These are phyloP conservation scores for Tetramorium alpestre DNA, from an alignment of 1,140 invertebrate genomes.

Conservation along the genomic window DNA sequence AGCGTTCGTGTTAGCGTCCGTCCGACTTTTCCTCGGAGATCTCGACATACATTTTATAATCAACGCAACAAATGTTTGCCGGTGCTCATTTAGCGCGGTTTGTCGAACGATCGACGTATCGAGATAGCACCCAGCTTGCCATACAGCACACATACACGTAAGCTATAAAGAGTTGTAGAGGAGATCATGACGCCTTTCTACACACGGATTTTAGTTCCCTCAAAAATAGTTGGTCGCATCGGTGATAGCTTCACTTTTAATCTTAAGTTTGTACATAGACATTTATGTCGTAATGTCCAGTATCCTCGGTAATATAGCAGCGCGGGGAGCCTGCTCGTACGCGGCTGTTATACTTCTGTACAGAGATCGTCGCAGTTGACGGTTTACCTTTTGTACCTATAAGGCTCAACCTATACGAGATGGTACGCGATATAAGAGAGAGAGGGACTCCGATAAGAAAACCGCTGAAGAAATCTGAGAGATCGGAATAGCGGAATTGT, in stretches of 20 bases:
- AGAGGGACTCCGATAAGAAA: constrained; percentile 16
- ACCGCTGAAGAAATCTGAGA: constrained; percentile 46
- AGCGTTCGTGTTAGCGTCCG: constrained; percentile 55
- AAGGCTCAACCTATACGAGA: constrained; percentile 67
- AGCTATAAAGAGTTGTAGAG: constrained; percentile 47
- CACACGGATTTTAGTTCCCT: constrained; percentile 69
- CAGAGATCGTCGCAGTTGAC: constrained; percentile 71
- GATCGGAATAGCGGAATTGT: constrained; percentile 16
- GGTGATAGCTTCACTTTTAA: constrained; percentile 72
- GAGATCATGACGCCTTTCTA: constrained; percentile 71
- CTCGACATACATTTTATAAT: constrained; percentile 53
- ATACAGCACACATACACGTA: constrained; percentile 61
- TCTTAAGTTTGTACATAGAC: constrained; percentile 77
- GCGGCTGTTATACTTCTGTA: constrained; percentile 69
- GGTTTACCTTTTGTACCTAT: constrained; percentile 83
- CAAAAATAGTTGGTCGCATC: constrained; percentile 20
- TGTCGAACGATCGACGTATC: constrained; percentile 64
- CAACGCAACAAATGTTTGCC: constrained; percentile 52
- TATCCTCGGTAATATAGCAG: constrained; percentile 10
- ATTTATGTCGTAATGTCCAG: constrained; percentile 60
- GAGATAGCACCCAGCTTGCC: constrained; percentile 60
- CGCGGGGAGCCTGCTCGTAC: constrained; percentile 61
- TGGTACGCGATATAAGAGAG: background rate
- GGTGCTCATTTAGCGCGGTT: constrained; percentile 65
- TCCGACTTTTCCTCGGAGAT: constrained; percentile 60